Evolutionary conservation across 2,888 invertebrate genomes (phyloP), one percentile per base, ranked within the genome.

Genomic region (Ferdinandea cuprea): DNA sequence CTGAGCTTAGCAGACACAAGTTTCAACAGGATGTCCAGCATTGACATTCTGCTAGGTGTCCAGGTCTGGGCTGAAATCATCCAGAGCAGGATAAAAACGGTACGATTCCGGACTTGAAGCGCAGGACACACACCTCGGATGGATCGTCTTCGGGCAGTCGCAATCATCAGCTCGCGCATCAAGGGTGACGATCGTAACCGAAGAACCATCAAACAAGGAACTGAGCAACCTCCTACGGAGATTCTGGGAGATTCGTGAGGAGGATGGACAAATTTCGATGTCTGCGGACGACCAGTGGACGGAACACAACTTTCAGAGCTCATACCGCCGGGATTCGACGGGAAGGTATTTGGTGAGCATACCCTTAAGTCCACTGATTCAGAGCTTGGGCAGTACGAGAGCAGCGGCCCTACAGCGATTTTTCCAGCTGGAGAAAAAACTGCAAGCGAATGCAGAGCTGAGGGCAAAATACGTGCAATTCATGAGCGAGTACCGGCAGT

Each of bases 221-320:
- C n/a, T n/a, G n/a, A n/a, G n/a, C n/a, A n/a, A n/a, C n/a, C n/a
- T n/a, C n/a, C n/a, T n/a, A n/a, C n/a, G n/a, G n/a, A n/a, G n/a
- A n/a, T n/a, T n/a, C n/a, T n/a, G n/a, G n/a, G n/a, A n/a, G n/a
- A 63, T 50, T 8, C 48, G 48, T 17, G 35, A 65, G 63, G 21
- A 32, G 25, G 25, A 9, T 1, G 15, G 13, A 19, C 13, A 5
- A n/a, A 50, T 32, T 25, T 0, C 35, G 15, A 8, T 37, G 35
- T 32, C 30, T 6, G 11, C 9, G 15, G 63, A 65, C 28, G 48
- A 61, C 2, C 32, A 50, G 37, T 50, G 50, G 65, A 9, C 37
- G 1, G 65, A 50, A n/a, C 3, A 25, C 4, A 50, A 65, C 42
- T 65, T 65, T 19, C 19, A 35, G 40, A 30, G 13, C 17, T 44